Evolutionary conservation across 2,113 vertebrate genomes (phyloP), one percentile per base, ranked within the genome.

Genomic region (Tamias sibiricus): DNA sequence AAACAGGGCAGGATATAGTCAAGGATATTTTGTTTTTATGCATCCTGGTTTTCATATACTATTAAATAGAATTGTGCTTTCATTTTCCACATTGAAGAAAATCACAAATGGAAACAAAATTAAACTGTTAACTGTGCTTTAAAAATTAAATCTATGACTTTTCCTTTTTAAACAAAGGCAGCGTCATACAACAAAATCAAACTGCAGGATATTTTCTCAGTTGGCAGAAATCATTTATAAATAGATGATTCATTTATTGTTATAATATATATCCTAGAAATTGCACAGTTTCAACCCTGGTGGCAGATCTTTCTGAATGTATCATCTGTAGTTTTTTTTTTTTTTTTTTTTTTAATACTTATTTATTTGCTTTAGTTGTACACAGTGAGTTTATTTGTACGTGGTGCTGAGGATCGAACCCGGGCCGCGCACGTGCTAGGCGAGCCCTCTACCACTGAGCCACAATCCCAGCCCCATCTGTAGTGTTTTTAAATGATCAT

Each of bases 1-100:
- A 96, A 91, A 87, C 54, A 81, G 76, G 11, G 77, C 90, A 95
- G 86, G 92, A 90, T 87, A 6, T 93, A 90, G 94, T 95, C 92
- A 93, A 95, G 83, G 82, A 54, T 96, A 89, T 96, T 95, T 93
- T 91, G 68, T 90, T 94, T 95, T 92, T 93, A 42, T 93, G 64
- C 30, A 84, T 95, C 86, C 83, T 95, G 69, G 30, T 93, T 97
- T 96, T 96, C 81, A 91, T 72, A 49, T 28, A 76, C 64, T 82
- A 8, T 42, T 92, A 91, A 59, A 35, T 87, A 92, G 47, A 86
- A 91, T 82, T 97, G 44, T 89, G 57, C 68, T 94, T 96, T 94
- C 42, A 62, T 94, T 93, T 93, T 91, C 62, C 64, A n/a, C 14
- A 19, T 26, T 84, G 82, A 86, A 68, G 52, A 90, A 68, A 42